phyloP scores from a whole-genome alignment of 2,888 invertebrate genomes.

The Neocrepidodera transversa region DNA sequence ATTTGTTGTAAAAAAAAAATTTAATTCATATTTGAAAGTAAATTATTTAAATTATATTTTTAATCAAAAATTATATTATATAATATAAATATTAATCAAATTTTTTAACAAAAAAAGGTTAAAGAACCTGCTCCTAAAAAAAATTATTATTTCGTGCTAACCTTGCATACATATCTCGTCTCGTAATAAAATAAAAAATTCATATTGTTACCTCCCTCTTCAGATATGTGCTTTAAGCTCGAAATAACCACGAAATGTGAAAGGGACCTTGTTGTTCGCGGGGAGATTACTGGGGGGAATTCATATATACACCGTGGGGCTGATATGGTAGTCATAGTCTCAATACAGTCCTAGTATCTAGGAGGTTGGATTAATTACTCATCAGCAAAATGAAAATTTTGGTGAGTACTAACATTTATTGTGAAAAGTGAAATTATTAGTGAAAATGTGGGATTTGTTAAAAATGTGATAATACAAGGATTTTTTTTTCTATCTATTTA shows the following conservation, averaged over 20 bases:
- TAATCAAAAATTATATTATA: too few species aligned
- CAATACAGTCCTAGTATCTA: constrained; percentile 58
- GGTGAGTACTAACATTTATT: constrained; percentile 49
- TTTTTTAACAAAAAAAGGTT: too few species aligned
- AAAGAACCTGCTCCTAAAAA: too few species aligned
- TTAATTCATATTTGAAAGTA: too few species aligned
- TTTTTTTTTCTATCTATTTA: too few species aligned
- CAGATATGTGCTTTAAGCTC: constrained; percentile 36
- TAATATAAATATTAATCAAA: too few species aligned
- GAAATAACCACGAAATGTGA: constrained; percentile 46
- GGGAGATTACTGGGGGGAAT: constrained; percentile 49
- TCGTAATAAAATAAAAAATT: constrained; percentile 4
- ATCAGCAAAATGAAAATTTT: constrained; percentile 55
- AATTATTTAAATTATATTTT: too few species aligned
- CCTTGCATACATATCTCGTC: too few species aligned
- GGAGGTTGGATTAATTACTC: constrained; percentile 52
- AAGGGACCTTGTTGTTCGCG: constrained; percentile 58
- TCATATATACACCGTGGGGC: constrained; percentile 54
- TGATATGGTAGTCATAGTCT: constrained; percentile 47
- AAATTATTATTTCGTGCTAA: too few species aligned
- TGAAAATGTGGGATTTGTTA: background rate
- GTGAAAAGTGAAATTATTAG: background rate
- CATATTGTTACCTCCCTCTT: constrained; percentile 18
- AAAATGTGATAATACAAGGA: too few species aligned
- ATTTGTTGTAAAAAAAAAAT: too few species aligned